phyloP scores from a whole-genome alignment of 2,113 vertebrate species.

The Struthidea cinerea region DNA sequence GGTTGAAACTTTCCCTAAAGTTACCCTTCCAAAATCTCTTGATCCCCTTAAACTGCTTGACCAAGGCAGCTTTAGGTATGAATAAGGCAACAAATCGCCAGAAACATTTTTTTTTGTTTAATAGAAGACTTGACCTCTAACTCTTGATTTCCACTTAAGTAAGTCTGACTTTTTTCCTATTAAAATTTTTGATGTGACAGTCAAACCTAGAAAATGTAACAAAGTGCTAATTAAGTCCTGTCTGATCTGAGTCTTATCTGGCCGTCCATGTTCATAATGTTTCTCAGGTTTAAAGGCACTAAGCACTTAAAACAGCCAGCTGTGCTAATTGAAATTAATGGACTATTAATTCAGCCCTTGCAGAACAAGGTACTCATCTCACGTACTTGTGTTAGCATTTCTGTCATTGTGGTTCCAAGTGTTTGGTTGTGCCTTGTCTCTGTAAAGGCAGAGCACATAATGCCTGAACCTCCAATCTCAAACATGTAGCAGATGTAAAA shows the following conservation, averaged over 20 bases:
- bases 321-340: not conserved
- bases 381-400: not conserved
- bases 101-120: not conserved
- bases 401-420: not conserved
- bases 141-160: not conserved
- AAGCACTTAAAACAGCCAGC: not conserved
- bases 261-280: not conserved
- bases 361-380: not conserved
- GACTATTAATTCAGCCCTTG: not conserved
- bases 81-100: not conserved
- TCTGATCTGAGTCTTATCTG: conserved; percentile 11
- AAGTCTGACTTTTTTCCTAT: not conserved
- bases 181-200: not conserved
- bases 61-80: not conserved
- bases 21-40: not conserved
- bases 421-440: not conserved
- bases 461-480: not conserved
- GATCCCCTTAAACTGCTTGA: not conserved
- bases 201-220: not conserved
- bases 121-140: not conserved
- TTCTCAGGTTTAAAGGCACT: not conserved
- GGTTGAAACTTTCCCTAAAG: not conserved
- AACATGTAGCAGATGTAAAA: not conserved
- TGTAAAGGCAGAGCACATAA: not conserved
- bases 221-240: not conserved